phyloP scores from a whole-genome alignment of 2,797 vertebrate genomes.

The Cryptoprocta ferox region DNA sequence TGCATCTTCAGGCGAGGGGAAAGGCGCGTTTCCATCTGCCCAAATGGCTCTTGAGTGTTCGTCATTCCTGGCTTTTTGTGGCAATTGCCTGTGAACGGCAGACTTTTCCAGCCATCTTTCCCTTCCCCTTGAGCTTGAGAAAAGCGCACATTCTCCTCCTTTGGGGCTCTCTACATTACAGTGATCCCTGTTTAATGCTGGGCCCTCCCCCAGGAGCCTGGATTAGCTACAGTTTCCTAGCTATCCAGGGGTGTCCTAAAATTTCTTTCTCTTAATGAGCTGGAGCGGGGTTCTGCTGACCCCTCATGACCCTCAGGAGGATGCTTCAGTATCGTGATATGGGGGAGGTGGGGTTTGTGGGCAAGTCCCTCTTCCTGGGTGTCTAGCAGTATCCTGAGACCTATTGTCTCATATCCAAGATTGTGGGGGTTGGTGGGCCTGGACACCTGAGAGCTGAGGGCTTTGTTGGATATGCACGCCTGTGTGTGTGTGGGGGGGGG shows the following conservation, averaged over 20 bases:
- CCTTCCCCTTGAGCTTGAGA: not conserved
- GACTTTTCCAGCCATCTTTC: constrained; percentile 42
- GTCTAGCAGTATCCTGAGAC: not conserved
- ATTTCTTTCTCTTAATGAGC: not conserved
- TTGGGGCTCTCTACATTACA: not conserved
- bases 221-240: not conserved
- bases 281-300: not conserved
- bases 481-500: not conserved
- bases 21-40: constrained; percentile 92
- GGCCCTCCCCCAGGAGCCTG: not conserved
- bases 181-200: no score
- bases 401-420: not conserved
- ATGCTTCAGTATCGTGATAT: not conserved
- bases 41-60: constrained; percentile 88
- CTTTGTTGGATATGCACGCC: not conserved
- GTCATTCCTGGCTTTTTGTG: constrained; percentile 83
- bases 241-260: not conserved
- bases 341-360: accelerated
- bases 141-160: accelerated
- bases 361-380: accelerated
- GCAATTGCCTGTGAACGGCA: constrained; percentile 71
- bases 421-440: not conserved
- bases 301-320: not conserved
- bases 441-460: not conserved
- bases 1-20: constrained; percentile 91